Evolutionary conservation across 2,113 vertebrate species (phyloP), one percentile per base, ranked within the genome.

Genomic region (Pelobates fuscus): DNA sequence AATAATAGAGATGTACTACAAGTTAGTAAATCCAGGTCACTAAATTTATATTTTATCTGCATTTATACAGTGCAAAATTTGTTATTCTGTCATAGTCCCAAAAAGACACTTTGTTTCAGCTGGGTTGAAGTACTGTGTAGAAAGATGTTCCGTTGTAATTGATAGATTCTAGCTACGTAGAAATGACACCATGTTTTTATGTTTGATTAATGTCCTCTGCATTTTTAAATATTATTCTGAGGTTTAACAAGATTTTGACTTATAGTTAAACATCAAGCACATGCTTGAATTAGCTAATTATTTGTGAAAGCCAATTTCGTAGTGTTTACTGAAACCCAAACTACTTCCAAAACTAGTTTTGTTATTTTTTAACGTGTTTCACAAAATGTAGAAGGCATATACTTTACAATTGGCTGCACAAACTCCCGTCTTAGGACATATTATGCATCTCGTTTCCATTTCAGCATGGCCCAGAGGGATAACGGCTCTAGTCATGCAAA

Each of bases 251-350:
- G 86, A 85, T 87, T 83, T 80, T 82, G 82, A 84, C 81, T 87
- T 85, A 87, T 85, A 88, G 87, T 88, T 90, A 90, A 90, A 87
- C 90, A 87, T 88, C 82, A 85, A 83, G 60, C 82, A 23, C 83
- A 82, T 84, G 86, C 88, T 89, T 90, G 83, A 82, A 85, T 88
- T 82, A 64, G 24, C 79, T 87, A 83, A 84, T 77, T 83, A 87
- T 87, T 91, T 87, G 83, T 78, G 82, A 90, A 86, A 82, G 80
- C 72, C 79, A 83, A 83, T 84, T 86, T 85, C 83, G 78, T 79
- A 81, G 74, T 84, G 84, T 87, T 88, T 85, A 86, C 77, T 80
- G 81, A 83, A 81, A 82, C 67, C 58, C 43, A 68, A 68, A 32
- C 54, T 26, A 67, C 78, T 82, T 74, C 80, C 82, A 63, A 18